These are phyloP conservation scores for Urosaurus nigricauda DNA, from an alignment of 2,797 vertebrate species.

Conservation along the genomic window DNA sequence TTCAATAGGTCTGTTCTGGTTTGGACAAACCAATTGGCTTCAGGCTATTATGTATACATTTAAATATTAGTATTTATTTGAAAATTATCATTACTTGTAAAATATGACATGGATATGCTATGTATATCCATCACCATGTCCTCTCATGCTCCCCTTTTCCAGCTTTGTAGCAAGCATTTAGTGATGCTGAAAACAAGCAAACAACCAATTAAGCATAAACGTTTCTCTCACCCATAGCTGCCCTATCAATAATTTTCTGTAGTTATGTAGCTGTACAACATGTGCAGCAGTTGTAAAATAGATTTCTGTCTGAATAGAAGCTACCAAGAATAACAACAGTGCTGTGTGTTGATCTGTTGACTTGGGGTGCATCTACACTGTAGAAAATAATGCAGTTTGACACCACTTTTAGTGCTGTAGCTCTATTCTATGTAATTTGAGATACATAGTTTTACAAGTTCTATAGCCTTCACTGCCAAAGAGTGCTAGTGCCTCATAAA, in stretches of 20 bases:
- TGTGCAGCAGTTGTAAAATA: not conserved
- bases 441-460: too few relatives aligned
- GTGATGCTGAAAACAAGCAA: not conserved
- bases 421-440: too few relatives aligned
- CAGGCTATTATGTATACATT: not conserved
- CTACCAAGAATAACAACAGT: not conserved
- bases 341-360: not conserved
- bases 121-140: not conserved
- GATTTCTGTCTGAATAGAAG: not conserved
- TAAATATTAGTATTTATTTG: not conserved
- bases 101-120: not conserved
- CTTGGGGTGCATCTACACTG: too few relatives aligned
- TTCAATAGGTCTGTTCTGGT: not conserved
- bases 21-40: too few relatives aligned
- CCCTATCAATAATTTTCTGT: not conserved
- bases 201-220: slow-evolving; percentile 35
- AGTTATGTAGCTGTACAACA: not conserved
- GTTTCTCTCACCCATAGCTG: slow-evolving; percentile 17
- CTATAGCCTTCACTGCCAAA: too few relatives aligned
- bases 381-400: too few relatives aligned
- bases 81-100: not conserved
- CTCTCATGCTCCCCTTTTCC: not conserved
- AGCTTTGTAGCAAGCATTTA: not conserved
- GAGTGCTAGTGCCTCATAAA: too few relatives aligned
- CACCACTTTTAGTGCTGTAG: too few relatives aligned